Base-by-base conservation (phyloP, 2,888 invertebrate genomes). In the Himalopsyche kuldschensis region DNA sequence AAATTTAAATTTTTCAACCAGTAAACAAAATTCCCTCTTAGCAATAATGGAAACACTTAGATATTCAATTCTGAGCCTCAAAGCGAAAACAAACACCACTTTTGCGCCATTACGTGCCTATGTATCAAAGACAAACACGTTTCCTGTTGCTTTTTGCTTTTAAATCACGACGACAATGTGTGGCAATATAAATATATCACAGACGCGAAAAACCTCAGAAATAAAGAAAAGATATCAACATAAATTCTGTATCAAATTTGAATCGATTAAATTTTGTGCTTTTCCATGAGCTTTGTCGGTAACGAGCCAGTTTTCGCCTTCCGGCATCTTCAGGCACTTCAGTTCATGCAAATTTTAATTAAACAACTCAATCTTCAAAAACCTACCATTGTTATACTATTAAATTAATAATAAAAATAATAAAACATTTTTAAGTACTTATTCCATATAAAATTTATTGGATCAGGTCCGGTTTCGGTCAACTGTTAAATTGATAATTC, bases 11-110 rank as follows among this genome's bases (percentile, higher is more conserved):
- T 15, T 15, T 41, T 41, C 41, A 41, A 41, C 55, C 69, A 20
- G 69, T 69, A 27, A 69, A 69, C 27, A 27, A 27, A 24, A 69
- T 69, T 69, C 69, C 69, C 3, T 69, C 27, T 69, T 27, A 10
- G 69, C n/a, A n/a, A n/a, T 69, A 69, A 69, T 69, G 69, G 69
- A 78, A 78, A 47, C 78, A 30, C 30, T 41, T 41, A 46, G 78
- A 47, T 47, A 46, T 78, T 78, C 78, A 78, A 78, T 47, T 78
- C 27, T 11, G 6, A 35, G 46, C n/a, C 41, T 78, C 78, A 78
- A 78, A 78, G 78, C 47, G 78, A 78, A 78, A 5, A 78, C 24
- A 78, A 78, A 78, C 78, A 78, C 15, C 78, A 78, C 30, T 78
- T 78, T 78, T 47, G 24, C 27, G 47, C 46, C 41, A 47, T 78